phyloP scores from a whole-genome alignment of 1,140 invertebrate genomes.

The Drosophila miranda region DNA sequence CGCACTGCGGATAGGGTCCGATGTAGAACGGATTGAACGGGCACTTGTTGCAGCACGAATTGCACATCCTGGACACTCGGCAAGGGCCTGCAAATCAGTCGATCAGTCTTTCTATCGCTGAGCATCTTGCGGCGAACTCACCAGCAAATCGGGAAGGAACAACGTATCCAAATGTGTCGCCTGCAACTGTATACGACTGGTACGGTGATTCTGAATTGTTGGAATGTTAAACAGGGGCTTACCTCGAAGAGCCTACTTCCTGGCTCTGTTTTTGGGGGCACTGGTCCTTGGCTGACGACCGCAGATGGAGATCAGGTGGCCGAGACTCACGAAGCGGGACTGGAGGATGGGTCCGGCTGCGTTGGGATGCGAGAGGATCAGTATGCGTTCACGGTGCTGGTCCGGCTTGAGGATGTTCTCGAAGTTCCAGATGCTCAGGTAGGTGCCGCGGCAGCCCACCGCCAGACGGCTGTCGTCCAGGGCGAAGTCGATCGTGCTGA shows the following conservation, averaged over 20 bases:
- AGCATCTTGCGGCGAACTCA: neutral
- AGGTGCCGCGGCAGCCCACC: conserved; percentile 36
- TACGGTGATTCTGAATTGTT: neutral
- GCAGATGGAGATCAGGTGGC: no score
- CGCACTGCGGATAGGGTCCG: conserved; percentile 41
- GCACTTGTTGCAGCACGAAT: neutral
- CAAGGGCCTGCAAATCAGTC: neutral
- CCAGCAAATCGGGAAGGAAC: neutral
- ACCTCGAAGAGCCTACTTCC: neutral
- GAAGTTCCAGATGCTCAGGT: conserved; percentile 56
- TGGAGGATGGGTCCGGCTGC: no score
- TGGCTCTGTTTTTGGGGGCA: no score
- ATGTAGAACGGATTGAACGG: conserved; percentile 57
- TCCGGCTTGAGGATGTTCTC: no score
- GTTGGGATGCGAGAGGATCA: no score
- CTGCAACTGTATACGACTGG: neutral
- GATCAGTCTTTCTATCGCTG: no score
- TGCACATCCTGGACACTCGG: conserved; percentile 27
- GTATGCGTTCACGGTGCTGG: no score
- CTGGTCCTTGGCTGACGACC: no score
- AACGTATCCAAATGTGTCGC: neutral
- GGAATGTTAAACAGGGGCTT: neutral
- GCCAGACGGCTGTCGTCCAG: conserved; percentile 49
- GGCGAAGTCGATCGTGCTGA: conserved; percentile 44
- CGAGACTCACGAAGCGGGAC: no score